These are phyloP conservation scores for Athene cunicularia DNA, from an alignment of 2,113 vertebrate species.

Conservation along the genomic window DNA sequence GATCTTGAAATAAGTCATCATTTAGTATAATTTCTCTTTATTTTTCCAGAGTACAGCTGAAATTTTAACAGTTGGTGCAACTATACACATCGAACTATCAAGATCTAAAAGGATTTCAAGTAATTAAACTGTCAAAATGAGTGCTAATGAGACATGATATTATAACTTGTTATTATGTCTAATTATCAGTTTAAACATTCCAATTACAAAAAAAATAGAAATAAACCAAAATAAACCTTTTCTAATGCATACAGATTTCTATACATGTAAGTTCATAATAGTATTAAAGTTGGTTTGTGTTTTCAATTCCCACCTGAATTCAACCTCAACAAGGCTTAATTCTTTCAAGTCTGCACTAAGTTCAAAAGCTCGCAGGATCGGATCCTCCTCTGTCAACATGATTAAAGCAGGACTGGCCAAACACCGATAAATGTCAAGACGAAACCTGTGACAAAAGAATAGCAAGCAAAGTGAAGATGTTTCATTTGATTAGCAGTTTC, in stretches of 20 bases:
- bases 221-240: not conserved
- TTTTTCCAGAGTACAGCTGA: not conserved
- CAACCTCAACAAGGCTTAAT: constrained; percentile 96
- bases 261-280: not conserved
- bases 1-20: not conserved
- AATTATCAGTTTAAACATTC: not conserved
- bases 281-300: not conserved
- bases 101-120: not conserved
- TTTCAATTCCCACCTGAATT: constrained; percentile 88
- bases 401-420: constrained; percentile 96
- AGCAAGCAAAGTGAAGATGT: not conserved
- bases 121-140: not conserved
- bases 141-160: not conserved
- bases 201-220: not conserved
- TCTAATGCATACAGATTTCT: not conserved
- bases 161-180: not conserved
- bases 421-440: constrained; percentile 97
- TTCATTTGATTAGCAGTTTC: not conserved
- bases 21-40: not conserved
- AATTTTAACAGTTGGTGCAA: not conserved
- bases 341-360: constrained; percentile 96
- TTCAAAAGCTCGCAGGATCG: constrained; percentile 96
- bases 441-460: constrained; percentile 82
- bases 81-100: not conserved
- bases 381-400: constrained; percentile 98